Base-by-base conservation (phyloP, 2,797 vertebrate genomes). In the Myotis pilosus region DNA sequence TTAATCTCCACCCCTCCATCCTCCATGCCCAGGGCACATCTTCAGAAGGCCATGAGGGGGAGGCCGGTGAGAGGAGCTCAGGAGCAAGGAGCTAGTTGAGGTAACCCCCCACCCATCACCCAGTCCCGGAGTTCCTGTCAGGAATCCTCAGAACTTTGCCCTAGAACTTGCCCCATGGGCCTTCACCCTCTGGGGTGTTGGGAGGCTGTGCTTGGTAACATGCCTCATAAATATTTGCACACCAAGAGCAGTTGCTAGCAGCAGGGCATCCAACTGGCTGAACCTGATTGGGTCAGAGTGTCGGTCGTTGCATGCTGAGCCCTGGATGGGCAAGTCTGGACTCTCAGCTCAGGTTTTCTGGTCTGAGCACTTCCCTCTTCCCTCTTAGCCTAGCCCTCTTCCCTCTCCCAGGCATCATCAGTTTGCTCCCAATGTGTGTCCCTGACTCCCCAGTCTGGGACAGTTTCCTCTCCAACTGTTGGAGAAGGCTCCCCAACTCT, bases 141-240 rank as follows among this genome's bases (percentile, higher is more conserved):
- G 49, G 78, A 89, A 69, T 72, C 71, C 55, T 49, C 15, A 41
- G 28, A 90, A 93, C 95, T 94, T 97, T 95, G 66, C 93, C 78
- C 93, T 84, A 93, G 91, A 95, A 86, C 80, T 94, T 76, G 55
- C 81, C 33, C 30, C 30, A 49, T 53, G 83, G n/a, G 20, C 87
- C 64, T 71, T 85, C 47, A 10, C 83, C 82, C 74, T 80, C 10
- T 57, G 83, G 69, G 44, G 60, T 81, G 28, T 60, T 36, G 51
- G 74, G 87, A 95, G 36, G 64, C 85, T 62, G 41, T 76, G 57
- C 94, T 91, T 97, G 86, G 95, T 78, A 96, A 97, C 78, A 6
- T 5, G 23, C n/a, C 30, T 92, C 66, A 68, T 80, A 97, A 93
- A 96, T 97, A 96, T 94, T 97, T 97, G 62, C 41, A 17, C 5